Evolutionary conservation across 2,797 vertebrate genomes (phyloP).

Genomic region (Pyrocephalus nanus): DNA sequence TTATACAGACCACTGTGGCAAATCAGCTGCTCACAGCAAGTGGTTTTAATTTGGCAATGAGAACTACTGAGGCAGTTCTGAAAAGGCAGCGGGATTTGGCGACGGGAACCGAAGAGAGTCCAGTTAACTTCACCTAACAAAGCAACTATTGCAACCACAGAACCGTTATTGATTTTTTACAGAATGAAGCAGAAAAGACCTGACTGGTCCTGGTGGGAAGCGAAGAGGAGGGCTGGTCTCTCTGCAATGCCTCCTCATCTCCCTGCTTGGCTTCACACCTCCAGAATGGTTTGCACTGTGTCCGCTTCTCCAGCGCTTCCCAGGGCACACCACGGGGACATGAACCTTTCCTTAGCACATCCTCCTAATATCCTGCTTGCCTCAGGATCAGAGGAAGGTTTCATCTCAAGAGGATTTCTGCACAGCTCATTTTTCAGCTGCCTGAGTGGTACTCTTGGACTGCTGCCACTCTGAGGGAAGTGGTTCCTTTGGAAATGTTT

Average conservation of each 20-base stretch:
- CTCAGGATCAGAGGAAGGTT: slow-evolving; percentile 1
- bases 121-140: not conserved
- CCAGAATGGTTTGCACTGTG: not conserved
- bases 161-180: not conserved
- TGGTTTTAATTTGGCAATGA: not conserved
- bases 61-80: not conserved
- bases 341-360: not conserved
- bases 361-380: not conserved
- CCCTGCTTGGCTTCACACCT: not conserved
- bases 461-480: not conserved
- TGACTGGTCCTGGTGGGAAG: rapidly evolving
- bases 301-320: not conserved
- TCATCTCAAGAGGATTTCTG: not conserved
- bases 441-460: not conserved
- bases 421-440: slow-evolving; percentile 37
- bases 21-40: not conserved
- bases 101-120: not conserved
- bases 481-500: not conserved
- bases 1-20: not conserved
- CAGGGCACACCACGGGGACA: not conserved
- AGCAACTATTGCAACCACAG: not conserved
- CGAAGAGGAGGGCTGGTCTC: not conserved
- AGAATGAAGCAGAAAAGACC: not conserved
- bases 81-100: not conserved
- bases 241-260: not conserved